Percentiles rank a stretch among this genome's conserved stretches.
phyloP scores from a whole-genome alignment of 2,888 invertebrate species.

The Melanophora roralis region DNA sequence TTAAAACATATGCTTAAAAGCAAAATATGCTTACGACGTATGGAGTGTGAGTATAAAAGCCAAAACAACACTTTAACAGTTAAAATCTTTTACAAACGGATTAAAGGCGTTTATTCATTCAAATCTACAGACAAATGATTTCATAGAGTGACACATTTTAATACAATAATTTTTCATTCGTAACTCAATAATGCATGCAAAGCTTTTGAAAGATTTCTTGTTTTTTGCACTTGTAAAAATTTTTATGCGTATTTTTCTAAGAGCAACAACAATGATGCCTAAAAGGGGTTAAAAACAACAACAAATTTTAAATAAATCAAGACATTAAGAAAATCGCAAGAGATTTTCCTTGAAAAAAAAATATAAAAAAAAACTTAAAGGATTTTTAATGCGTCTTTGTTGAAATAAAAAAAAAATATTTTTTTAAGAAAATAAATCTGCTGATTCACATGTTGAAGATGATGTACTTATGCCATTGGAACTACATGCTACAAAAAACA shows the following conservation, averaged over 20 bases:
- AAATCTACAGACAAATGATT: conserved; percentile 60
- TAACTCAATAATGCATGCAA: conserved; percentile 57
- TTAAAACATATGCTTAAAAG: conserved; percentile 20
- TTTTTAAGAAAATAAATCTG: conserved; percentile 24
- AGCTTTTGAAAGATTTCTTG: conserved; percentile 54
- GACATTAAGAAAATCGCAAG: conserved; percentile 41
- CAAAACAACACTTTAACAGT: conserved; percentile 13
- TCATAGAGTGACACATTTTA: conserved; percentile 53
- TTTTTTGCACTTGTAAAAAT: conserved; percentile 32
- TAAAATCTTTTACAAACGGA: conserved; percentile 37
- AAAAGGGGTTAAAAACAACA: conserved; percentile 44
- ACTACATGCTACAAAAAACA: not conserved
- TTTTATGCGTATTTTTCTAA: conserved; percentile 36
- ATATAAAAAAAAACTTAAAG: conserved; percentile 29
- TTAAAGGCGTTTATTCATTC: conserved; percentile 17
- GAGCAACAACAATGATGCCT: not conserved
- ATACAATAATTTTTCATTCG: conserved; percentile 59
- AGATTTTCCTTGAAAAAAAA: conserved; percentile 35
- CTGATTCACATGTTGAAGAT: conserved; percentile 22
- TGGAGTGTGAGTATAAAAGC: not conserved
- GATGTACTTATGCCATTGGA: conserved; percentile 28
- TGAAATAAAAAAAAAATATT: conserved; percentile 2
- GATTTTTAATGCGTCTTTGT: conserved; percentile 53
- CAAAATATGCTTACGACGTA: too few relatives aligned
- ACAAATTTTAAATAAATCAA: not conserved